Base-by-base conservation (phyloP, 1,140 invertebrate genomes). In the Antheraea mylitta region DNA sequence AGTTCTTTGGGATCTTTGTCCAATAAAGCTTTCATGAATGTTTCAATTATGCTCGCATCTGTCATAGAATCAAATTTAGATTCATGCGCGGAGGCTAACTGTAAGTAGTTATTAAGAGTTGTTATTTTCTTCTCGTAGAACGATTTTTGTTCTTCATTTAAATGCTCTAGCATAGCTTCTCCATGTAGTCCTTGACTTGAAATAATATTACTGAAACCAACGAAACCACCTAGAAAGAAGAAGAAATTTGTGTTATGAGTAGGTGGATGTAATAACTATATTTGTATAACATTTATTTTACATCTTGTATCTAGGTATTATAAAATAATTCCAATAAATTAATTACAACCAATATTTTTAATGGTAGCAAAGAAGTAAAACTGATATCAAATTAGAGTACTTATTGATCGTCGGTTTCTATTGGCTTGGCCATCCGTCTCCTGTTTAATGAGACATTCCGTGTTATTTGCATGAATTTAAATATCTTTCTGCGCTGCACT, bases 11-110 rank as follows among this genome's bases (percentile, higher is more conserved):
- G 89, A 22, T 84, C 70, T 38, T 87, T 77, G 48, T 80, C 79
- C 7, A 53, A 80, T 18, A 89, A 69, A 1, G 83, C 81, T 69
- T 82, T 84, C 67, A 89, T 76, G 64, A 89, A 91, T 11, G 86
- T 86, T 79, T 89, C 87, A 58, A 87, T 81, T 38, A 91, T 86
- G 59, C 80, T 82, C 75, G 84, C 81, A 64, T 90, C 86, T 59
- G 70, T 82, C 64, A 90, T 18, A 18, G 88, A 86, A 75, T 90
- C 86, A 59, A 77, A 90, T 70, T 66, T 80, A 7, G 71, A 66
- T 53, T 81, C 71, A 45, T 78, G 73, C 7, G 77, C 45, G 6
- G 75, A 19, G 0, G 66, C 78, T 61, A 73, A 68, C 63, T 74
- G 71, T 7, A 92, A 71, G 69, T 92, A 89, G 48, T 81, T 78